Conservation (phyloP, 2,113 vertebrate species). For the Gobiocypris rarus region DNA sequence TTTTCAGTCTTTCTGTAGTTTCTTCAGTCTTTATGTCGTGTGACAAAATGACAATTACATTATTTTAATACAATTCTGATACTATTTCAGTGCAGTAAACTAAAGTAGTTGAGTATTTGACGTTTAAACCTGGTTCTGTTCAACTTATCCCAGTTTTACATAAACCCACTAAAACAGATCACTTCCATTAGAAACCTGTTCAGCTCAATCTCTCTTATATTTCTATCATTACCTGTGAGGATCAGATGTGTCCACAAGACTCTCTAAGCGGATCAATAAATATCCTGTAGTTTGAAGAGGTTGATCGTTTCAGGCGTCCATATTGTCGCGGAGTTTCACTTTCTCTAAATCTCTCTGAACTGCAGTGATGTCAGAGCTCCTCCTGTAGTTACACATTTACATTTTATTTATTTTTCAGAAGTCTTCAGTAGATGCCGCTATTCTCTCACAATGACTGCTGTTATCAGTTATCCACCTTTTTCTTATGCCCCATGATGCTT, state of each 20-base stretch:
- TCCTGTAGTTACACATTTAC: not conserved
- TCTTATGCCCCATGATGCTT: too few relatives aligned
- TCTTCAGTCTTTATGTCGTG: not conserved
- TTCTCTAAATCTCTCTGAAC: not conserved
- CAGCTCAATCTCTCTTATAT: not conserved
- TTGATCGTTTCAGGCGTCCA: not conserved
- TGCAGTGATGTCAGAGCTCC: not conserved
- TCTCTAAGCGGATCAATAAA: not conserved
- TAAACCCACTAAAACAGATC: not conserved
- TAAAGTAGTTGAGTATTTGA: too few relatives aligned
- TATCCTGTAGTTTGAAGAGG: not conserved
- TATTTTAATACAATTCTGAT: too few relatives aligned
- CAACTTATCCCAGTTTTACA: too few relatives aligned
- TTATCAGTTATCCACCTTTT: too few relatives aligned
- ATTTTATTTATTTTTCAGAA: too few relatives aligned
- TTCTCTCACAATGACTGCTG: too few relatives aligned
- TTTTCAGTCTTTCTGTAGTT: not conserved
- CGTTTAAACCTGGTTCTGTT: too few relatives aligned
- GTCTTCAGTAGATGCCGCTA: too few relatives aligned
- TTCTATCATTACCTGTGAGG: not conserved
- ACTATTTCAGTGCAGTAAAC: too few relatives aligned
- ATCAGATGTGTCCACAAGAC: not conserved
- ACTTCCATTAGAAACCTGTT: not conserved
- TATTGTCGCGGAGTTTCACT: not conserved
- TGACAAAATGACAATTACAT: not conserved